Evolutionary conservation across 1,140 invertebrate species (phyloP).

Genomic region (Scaptomyza graminum): DNA sequence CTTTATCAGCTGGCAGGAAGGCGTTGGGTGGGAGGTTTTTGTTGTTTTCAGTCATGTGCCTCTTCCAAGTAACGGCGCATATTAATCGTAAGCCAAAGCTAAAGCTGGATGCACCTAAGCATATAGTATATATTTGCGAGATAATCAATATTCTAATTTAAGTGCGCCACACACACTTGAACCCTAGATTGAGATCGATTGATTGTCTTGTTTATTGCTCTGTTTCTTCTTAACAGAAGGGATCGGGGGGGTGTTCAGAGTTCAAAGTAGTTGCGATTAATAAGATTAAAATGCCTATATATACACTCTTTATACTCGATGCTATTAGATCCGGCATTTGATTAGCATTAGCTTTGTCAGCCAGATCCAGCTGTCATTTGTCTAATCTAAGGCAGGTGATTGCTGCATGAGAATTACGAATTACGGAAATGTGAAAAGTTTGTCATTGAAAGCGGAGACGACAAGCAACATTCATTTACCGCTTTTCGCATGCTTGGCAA

Average conservation of each 20-base stretch:
- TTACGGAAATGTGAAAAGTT: slow-evolving; percentile 14
- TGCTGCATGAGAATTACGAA: slow-evolving; percentile 1
- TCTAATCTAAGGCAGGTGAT: slow-evolving; percentile 23
- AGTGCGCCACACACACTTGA: slow-evolving; percentile 37
- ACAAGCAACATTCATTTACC: too few species aligned
- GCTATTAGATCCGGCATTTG: slow-evolving; percentile 1
- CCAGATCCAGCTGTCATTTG: background rate
- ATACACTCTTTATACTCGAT: background rate
- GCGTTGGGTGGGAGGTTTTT: background rate
- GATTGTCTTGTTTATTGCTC: slow-evolving; percentile 39
- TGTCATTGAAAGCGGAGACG: slow-evolving; percentile 11
- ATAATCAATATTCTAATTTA: slow-evolving; percentile 45
- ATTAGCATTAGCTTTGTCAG: background rate
- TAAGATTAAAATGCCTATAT: slow-evolving; percentile 4
- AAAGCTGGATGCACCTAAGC: slow-evolving; percentile 10
- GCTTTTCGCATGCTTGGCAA: too few species aligned
- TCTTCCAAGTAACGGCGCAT: slow-evolving; percentile 26
- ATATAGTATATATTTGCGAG: too few species aligned
- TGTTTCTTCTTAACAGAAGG: background rate
- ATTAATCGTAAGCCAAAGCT: slow-evolving; percentile 16
- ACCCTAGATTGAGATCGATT: slow-evolving; percentile 53
- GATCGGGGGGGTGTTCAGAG: slow-evolving; percentile 42
- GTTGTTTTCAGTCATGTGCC: slow-evolving; percentile 16
- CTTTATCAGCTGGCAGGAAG: slow-evolving; percentile 38
- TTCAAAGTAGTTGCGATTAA: slow-evolving; percentile 29